Evolutionary conservation across 1,140 invertebrate species (phyloP), one percentile per base, ranked within the genome.

Genomic region (Teleogryllus occipitalis): DNA sequence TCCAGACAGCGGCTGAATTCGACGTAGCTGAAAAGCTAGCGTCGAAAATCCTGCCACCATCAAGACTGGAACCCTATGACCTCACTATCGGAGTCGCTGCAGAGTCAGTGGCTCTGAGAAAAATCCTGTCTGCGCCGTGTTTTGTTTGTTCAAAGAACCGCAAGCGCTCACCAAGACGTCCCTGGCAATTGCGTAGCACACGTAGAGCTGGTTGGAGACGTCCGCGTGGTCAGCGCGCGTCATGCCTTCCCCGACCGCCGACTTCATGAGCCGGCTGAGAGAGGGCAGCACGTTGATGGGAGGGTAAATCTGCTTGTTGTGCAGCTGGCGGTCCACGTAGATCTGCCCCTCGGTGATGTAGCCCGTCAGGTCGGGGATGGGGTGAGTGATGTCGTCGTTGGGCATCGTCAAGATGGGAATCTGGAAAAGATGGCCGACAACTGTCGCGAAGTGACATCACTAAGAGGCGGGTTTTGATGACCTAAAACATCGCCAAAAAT

Each of bases 231-330:
- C 92, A 84, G 91, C 91, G 81, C 92, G 85, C 15, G 92, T 93
- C 91, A 93, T 93, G n/a, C 88, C 90, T 83, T 93, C 90, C 80
- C 92, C 92, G 84, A 93, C 93, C 83, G 92, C 92, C 81, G 91
- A 93, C 84, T 93, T 93, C 92, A 93, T 93, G 79, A 93, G 86
- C 87, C 92, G 90, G 73, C 91, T 92, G 81, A 93, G 84, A 75
- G 92, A 93, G 78, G 92, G 92, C 77, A 93, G 84, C 78, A 93
- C 92, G 84, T 93, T 93, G 82, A 93, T 91, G 79, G 92, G 92
- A 81, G 92, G 92, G 84, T 93, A 93, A 81, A 93, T 91, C 85
- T 90, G 90, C 85, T 90, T 87, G 85, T 92, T 92, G 84, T 92
- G 89, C 49, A 92, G 85, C 81, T 91, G 90, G 83, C 91, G 85